Percentiles rank a stretch among this genome's conserved stretches.
These are phyloP conservation scores for Sitta europaea DNA, from an alignment of 2,113 vertebrate species.

Conservation along the genomic window DNA sequence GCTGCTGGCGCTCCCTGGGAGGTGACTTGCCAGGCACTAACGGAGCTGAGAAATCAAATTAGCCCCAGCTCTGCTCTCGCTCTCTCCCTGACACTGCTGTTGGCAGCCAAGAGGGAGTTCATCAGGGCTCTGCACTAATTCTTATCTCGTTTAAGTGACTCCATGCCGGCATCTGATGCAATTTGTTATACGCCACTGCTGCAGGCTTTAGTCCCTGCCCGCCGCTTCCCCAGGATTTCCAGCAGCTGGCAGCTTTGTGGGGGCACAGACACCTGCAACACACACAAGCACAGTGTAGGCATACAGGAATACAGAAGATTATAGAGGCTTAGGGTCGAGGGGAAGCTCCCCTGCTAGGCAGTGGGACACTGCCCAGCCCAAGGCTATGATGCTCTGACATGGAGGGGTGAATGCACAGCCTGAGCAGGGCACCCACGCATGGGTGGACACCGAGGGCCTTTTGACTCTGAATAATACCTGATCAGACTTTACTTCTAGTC, in stretches of 20 bases:
- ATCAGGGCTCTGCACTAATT: conserved; percentile 67
- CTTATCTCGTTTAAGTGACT: conserved; percentile 75
- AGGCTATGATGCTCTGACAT: fast-evolving
- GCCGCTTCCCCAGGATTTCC: conserved; percentile 1
- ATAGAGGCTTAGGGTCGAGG: fast-evolving
- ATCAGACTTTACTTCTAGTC: background rate
- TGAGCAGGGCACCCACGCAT: fast-evolving
- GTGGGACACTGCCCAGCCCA: background rate
- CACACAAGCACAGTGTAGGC: fast-evolving
- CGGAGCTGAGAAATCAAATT: conserved; percentile 76
- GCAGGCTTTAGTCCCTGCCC: conserved; percentile 5
- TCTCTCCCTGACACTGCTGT: conserved; percentile 64
- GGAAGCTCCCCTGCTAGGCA: background rate
- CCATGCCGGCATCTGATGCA: conserved; percentile 52
- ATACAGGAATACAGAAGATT: fast-evolving
- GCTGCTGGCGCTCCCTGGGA: conserved; percentile 55
- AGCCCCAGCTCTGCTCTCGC: conserved; percentile 55
- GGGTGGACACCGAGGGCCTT: fast-evolving
- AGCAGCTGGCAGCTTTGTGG: conserved; percentile 46
- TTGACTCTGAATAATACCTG: fast-evolving
- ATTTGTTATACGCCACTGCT: conserved; percentile 55
- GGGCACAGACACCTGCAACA: background rate
- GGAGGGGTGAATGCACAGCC: background rate
- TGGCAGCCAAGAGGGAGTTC: conserved; percentile 61
- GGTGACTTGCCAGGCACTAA: conserved; percentile 63